These are phyloP conservation scores for Aethina tumida DNA, from an alignment of 1,140 invertebrate genomes.

Conservation along the genomic window DNA sequence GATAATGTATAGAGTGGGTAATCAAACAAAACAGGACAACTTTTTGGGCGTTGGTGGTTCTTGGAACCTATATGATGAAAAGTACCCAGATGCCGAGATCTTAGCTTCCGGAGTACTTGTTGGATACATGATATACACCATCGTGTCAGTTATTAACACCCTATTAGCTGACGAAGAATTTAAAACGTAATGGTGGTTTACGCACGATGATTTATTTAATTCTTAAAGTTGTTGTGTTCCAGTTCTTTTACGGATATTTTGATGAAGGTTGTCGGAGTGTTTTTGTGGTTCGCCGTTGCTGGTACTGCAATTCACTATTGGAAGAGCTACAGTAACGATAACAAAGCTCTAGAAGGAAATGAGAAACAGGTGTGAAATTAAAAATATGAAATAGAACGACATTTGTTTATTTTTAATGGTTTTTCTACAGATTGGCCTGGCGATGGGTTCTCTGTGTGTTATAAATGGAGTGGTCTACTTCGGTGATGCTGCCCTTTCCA, in stretches of 20 bases:
- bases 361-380: conserved; percentile 60
- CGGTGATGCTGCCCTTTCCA: conserved; percentile 61
- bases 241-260: conserved; percentile 52
- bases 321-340: conserved; percentile 65
- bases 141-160: conserved; percentile 56
- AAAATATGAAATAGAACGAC: too few relatives aligned
- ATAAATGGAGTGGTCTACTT: conserved; percentile 65
- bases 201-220: too few relatives aligned
- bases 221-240: too few relatives aligned
- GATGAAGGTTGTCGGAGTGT: conserved; percentile 73
- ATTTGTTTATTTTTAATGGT: too few relatives aligned
- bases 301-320: conserved; percentile 76
- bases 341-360: conserved; percentile 53
- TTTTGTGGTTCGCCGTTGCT: conserved; percentile 71
- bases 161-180: conserved; percentile 66
- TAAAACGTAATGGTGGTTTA: conserved; percentile 62
- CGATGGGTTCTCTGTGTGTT: conserved; percentile 64
- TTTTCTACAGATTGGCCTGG: conserved; percentile 54
- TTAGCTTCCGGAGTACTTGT: conserved; percentile 76
- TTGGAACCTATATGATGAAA: conserved; percentile 81
- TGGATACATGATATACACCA: conserved; percentile 72
- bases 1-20: conserved; percentile 72
- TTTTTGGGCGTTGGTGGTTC: conserved; percentile 77
- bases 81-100: conserved; percentile 74
- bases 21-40: conserved; percentile 60